Base-by-base conservation (phyloP, 2,797 vertebrate genomes). In the Hydrolagus colliei region DNA sequence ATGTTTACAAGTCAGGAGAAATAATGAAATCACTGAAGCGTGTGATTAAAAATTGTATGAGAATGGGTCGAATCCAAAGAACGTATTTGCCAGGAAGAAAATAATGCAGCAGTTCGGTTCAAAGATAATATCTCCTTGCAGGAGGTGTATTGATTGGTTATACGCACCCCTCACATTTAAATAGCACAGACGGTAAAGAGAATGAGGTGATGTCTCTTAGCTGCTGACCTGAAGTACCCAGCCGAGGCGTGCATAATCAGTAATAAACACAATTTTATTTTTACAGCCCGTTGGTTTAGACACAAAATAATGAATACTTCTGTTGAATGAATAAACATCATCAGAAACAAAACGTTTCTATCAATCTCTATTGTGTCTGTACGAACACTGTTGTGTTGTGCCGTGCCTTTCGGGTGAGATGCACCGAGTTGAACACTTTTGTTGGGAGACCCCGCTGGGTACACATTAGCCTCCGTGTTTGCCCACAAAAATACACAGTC, bases 11-110 rank as follows among this genome's bases (percentile, higher is more conserved):
- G 65, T n/a, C 79, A 84, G 65, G 32, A 27, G 41, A 71, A 68
- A 35, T 84, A 84, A 71, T 84, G 16, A 84, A 84, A 68, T 84
- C 79, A 84, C 32, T 84, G 79, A 84, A 84, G 65, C 18, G 12
- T 84, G 9, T 84, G 65, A 84, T 84, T 84, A 84, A 84, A 82
- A 84, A 71, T 84, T 6, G 63, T 84, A 84, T 67, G 79, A 84
- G 79, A 84, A 35, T 52, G 65, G 65, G 65, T 35, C 68, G 65
- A 84, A 84, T 14, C 65, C 12, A 35, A 84, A 32, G 63, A 71
- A 84, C 41, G 10, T 84, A 84, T 20, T 84, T 84, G 16, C 67
- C 20, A 41, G 11, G 79, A 84, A 82, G 14, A 82, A 68, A 32
- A 41, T 67, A 84, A 6, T 52, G 41, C 41, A 84, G 9, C 41